A percentile compares a stretch with the other conserved stretches of the same genome.
Evolutionary conservation across 2,113 vertebrate genomes (phyloP).

Genomic region (Motacilla alba): DNA sequence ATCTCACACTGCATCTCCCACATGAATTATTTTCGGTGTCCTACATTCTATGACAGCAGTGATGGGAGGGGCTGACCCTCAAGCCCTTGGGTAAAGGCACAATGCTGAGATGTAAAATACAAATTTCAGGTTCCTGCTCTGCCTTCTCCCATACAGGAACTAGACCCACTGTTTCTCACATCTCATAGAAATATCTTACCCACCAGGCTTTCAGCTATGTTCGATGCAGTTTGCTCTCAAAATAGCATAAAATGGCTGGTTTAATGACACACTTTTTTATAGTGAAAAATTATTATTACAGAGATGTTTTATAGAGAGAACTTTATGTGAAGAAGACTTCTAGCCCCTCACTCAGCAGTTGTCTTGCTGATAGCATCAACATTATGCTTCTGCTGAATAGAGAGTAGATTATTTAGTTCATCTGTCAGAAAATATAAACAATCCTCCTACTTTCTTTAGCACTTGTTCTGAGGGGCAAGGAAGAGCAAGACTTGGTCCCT

Average conservation of each 20-base stretch:
- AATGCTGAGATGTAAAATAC: background rate
- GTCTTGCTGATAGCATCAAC: background rate
- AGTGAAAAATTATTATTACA: background rate
- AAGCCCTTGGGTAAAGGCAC: background rate
- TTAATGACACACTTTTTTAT: background rate
- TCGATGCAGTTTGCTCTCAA: background rate
- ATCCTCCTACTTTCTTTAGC: background rate
- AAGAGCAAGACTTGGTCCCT: background rate
- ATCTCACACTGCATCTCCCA: background rate
- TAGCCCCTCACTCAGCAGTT: background rate
- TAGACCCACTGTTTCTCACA: background rate
- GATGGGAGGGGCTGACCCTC: background rate
- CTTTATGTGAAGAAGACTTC: background rate
- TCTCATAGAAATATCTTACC: background rate
- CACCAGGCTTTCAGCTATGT: background rate
- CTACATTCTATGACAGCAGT: background rate
- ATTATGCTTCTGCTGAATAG: background rate
- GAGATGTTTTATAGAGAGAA: background rate
- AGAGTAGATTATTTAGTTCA: background rate
- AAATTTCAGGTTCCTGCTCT: background rate
- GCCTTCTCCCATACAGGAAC: background rate
- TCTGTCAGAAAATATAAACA: background rate
- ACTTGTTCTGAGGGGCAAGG: rapidly evolving
- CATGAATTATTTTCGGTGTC: background rate
- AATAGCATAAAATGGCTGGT: background rate